phyloP scores from a whole-genome alignment of 2,113 vertebrate species.

The Thalassoma bifasciatum region DNA sequence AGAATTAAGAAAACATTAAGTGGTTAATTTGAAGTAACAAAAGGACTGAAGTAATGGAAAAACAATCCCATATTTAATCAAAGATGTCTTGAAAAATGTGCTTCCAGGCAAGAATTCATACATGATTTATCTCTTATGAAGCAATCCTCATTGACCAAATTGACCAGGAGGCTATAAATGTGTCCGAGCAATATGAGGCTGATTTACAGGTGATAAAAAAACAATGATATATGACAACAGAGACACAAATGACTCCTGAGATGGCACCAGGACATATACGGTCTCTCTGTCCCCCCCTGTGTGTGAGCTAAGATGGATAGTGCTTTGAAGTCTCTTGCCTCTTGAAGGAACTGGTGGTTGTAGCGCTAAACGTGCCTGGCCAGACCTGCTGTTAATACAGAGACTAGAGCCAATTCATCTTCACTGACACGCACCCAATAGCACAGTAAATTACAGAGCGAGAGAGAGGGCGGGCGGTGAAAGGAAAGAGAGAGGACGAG shows the following conservation, averaged over 20 bases:
- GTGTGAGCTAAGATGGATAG: constrained; percentile 48
- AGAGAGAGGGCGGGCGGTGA: constrained; percentile 20
- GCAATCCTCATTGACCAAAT: constrained; percentile 40
- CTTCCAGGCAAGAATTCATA: constrained; percentile 31
- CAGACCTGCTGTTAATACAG: constrained; percentile 60
- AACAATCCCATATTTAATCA: not conserved
- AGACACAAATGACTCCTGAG: constrained; percentile 21
- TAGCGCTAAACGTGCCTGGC: constrained; percentile 46
- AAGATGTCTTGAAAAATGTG: constrained; percentile 17
- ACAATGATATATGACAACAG: constrained; percentile 46
- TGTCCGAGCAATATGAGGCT: constrained; percentile 45
- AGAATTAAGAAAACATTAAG: not conserved
- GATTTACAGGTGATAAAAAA: constrained; percentile 47
- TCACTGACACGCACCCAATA: constrained; percentile 69
- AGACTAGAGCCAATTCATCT: constrained; percentile 64
- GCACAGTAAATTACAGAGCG: constrained; percentile 67
- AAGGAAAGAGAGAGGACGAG: constrained; percentile 24
- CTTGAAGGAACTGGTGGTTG: constrained; percentile 48
- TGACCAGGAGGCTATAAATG: constrained; percentile 51
- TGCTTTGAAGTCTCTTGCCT: constrained; percentile 41
- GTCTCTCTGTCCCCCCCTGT: not conserved
- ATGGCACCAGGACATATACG: constrained; percentile 21
- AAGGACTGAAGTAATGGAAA: not conserved
- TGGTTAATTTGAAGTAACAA: not conserved
- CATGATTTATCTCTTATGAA: constrained; percentile 49